Evolutionary conservation across 2,888 invertebrate species (phyloP), one percentile per base, ranked within the genome.

Genomic region (Callyntrura sp.): DNA sequence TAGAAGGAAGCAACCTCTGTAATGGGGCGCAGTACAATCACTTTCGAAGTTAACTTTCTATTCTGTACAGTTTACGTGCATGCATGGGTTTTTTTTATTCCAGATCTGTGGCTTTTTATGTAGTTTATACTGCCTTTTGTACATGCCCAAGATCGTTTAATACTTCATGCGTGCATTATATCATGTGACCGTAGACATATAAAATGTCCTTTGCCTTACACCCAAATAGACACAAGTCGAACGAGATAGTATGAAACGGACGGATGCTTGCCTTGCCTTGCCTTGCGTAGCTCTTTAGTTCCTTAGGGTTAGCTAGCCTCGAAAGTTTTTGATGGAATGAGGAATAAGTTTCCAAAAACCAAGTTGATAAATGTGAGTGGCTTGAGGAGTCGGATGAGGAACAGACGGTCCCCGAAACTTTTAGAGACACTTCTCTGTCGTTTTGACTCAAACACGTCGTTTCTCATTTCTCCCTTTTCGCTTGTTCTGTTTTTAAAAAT

Each of bases 361-460:
- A 78, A 78, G 90, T 84, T 91, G 93, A 93, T 91, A 91, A 92
- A 93, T 93, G 93, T 82, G 83, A 88, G 57, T 79, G 85, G 87
- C 90, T 82, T 79, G 70, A 78, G 9, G 57, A 43, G 79, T 48
- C 65, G 79, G 93, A 93, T 90, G 57, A 92, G 92, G 85, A 93
- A 92, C 93, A 93, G 93, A 93, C 90, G 93, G 92, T 93, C 92
- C 92, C 85, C 85, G 87, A 89, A 90, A 90, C 83, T 92, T 92
- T 90, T 91, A 91, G 90, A 92, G 92, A 92, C 92, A 92, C 92
- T 93, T 92, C 76, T 90, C 89, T 90, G 93, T 93, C 93, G 91
- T 89, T 91, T 91, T 90, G 90, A 90, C 82, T 91, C 90, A 92
- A 90, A 82, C 45, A 28, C 68, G 73, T 82, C 93, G 93, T 93